Percentiles rank a stretch among this genome's conserved stretches.
Conservation (phyloP, 2,888 invertebrate genomes). For the Cryptosula pallasiana region DNA sequence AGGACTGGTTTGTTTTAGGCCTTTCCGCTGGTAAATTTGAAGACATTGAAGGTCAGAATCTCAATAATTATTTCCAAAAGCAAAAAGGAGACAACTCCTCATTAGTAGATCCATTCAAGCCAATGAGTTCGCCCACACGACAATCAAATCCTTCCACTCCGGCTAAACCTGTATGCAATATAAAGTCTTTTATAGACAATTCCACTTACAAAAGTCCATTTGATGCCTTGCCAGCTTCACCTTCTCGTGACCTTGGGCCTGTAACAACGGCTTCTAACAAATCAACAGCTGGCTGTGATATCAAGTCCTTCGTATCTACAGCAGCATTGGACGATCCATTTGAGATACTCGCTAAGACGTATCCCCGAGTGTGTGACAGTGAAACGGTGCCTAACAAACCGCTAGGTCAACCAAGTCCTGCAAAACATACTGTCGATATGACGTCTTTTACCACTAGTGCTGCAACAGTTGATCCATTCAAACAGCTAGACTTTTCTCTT, state of each 20-base stretch:
- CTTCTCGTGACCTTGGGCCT: background rate
- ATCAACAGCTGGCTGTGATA: background rate
- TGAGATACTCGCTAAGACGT: background rate
- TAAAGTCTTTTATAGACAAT: background rate
- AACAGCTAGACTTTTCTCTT: no score
- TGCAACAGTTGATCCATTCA: background rate
- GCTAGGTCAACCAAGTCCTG: background rate
- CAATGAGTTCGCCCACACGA: background rate
- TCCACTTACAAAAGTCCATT: background rate
- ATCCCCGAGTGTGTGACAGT: background rate
- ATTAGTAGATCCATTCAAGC: background rate
- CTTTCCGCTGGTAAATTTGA: slow-evolving; percentile 24
- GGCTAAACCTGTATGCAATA: background rate
- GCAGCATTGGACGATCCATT: background rate
- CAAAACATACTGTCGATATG: background rate
- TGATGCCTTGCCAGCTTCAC: background rate
- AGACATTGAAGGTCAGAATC: slow-evolving; percentile 6
- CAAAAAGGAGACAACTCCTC: background rate
- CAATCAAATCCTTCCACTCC: background rate
- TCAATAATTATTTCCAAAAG: background rate
- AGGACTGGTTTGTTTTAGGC: background rate
- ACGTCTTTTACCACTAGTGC: background rate
- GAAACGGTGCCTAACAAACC: background rate
- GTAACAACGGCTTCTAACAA: background rate
- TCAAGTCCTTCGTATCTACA: background rate